Base-by-base conservation (phyloP, 1,140 invertebrate genomes). In the Aradophagus sp. region DNA sequence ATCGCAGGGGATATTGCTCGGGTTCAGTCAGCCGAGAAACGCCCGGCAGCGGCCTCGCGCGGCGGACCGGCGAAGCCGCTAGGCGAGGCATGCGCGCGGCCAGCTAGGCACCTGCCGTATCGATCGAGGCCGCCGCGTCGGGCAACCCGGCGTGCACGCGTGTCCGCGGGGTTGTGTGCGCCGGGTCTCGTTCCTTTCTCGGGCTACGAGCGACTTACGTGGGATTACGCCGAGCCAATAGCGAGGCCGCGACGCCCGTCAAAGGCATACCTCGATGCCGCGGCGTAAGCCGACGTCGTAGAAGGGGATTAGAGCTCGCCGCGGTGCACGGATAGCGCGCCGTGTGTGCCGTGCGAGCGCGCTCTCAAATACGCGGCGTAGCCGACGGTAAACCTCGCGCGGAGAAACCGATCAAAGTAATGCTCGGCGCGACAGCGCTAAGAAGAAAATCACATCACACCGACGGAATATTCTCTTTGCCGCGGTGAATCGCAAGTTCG, bases 261-360 rank as follows among this genome's bases (percentile, higher is more conserved):
- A 83, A 81, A 84, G 80, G 80, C 81, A 81, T 83, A 82, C 83
- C 80, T 82, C 76, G 75, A 79, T 79, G 77, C 73, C n/a, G 74
- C 65, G 73, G 74, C 75, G 79, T 80, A 79, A 79, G 78, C 74
- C 72, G 74, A 74, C 72, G 77, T 74, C 82, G 79, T 83, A 82
- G 82, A 84, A 84, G 82, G 78, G 81, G 83, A 84, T 84, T 83
- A 84, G 76, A 83, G 71, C 76, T 80, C 72, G 71, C 78, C 77
- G 77, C 81, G 71, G 80, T 80, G 79, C 74, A 61, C 38, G 56
- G 50, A 52, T 58, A 59, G 50, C 48, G 53, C 53, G 38, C 38
- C 26, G 52, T 41, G 35, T 55, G n/a, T 53, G 19, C 41, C 38
- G 36, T 47, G 56, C 53, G 45, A 41, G 59, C 65, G 65, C 59